Conservation (phyloP, 2,113 vertebrate genomes). For the Ptilonorhynchus violaceus region DNA sequence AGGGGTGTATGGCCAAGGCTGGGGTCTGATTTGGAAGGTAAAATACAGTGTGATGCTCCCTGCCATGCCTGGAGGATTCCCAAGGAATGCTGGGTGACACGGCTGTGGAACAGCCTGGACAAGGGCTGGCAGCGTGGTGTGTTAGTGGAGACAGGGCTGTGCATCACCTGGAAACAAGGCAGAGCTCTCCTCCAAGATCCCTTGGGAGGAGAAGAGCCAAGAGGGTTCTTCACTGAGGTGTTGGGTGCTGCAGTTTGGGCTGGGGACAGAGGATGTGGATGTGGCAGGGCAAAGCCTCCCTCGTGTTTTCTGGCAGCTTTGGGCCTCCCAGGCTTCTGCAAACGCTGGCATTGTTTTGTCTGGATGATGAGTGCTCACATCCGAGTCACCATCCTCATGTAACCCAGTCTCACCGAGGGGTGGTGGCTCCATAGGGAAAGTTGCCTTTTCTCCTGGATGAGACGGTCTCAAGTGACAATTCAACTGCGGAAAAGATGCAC, state of each 20-base stretch:
- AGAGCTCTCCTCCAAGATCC: neutral
- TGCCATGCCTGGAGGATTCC: neutral
- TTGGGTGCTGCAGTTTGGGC: neutral
- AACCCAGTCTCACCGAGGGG: neutral
- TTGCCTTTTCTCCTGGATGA: neutral
- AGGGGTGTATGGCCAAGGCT: neutral
- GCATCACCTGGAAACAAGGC: neutral
- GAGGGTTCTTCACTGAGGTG: neutral
- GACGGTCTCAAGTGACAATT: neutral
- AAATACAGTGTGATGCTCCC: neutral
- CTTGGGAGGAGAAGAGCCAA: neutral
- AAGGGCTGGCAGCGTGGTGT: neutral
- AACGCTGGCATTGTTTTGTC: neutral
- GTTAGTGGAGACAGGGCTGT: neutral
- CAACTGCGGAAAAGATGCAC: neutral
- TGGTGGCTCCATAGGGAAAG: neutral
- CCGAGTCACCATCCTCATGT: neutral
- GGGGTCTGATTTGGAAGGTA: neutral
- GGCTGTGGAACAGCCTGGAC: neutral
- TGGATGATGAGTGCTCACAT: neutral
- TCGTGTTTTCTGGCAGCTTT: neutral
- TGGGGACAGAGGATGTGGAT: neutral
- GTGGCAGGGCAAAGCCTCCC: neutral
- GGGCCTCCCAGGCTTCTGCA: neutral
- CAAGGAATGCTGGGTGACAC: rapidly evolving